These are phyloP conservation scores for Amblyjoppa proteus DNA, from an alignment of 2,888 invertebrate genomes.

Conservation along the genomic window DNA sequence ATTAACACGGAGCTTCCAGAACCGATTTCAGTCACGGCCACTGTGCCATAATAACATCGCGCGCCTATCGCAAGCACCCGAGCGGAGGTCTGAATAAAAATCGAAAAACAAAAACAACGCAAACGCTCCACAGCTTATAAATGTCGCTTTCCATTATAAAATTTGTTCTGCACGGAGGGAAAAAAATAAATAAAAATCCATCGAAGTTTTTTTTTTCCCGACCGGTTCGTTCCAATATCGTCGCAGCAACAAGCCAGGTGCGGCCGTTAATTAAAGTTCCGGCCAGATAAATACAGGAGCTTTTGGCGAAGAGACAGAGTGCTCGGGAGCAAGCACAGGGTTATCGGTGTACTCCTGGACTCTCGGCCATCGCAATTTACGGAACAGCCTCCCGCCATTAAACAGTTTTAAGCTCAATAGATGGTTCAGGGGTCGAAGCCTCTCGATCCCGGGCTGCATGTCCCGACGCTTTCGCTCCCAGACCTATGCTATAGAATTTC, in stretches of 20 bases:
- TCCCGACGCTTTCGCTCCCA: background rate
- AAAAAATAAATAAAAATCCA: background rate
- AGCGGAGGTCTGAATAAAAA: background rate
- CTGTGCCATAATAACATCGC: conserved; percentile 10
- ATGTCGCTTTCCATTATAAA: conserved; percentile 42
- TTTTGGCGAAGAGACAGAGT: conserved; percentile 43
- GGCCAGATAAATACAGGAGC: conserved; percentile 49
- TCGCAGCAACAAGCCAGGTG: conserved; percentile 40
- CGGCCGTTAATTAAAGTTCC: conserved; percentile 44
- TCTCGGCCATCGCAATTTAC: conserved; percentile 79
- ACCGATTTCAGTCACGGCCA: conserved; percentile 66
- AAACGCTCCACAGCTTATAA: conserved; percentile 2
- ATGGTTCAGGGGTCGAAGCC: conserved; percentile 74
- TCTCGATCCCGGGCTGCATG: conserved; percentile 7
- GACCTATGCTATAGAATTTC: background rate
- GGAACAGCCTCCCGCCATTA: conserved; percentile 77
- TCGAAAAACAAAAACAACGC: background rate
- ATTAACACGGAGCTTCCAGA: conserved; percentile 63
- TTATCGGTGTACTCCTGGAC: conserved; percentile 51
- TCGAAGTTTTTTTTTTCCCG: background rate
- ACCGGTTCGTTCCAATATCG: conserved; percentile 15
- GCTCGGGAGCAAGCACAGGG: conserved; percentile 27
- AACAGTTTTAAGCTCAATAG: conserved; percentile 82
- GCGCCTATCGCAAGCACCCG: background rate
- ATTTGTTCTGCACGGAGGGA: conserved; percentile 10